A percentile compares a stretch with the other conserved stretches of the same genome.
These are phyloP conservation scores for Urocyon cinereoargenteus DNA, from an alignment of 2,797 vertebrate genomes.

Conservation along the genomic window DNA sequence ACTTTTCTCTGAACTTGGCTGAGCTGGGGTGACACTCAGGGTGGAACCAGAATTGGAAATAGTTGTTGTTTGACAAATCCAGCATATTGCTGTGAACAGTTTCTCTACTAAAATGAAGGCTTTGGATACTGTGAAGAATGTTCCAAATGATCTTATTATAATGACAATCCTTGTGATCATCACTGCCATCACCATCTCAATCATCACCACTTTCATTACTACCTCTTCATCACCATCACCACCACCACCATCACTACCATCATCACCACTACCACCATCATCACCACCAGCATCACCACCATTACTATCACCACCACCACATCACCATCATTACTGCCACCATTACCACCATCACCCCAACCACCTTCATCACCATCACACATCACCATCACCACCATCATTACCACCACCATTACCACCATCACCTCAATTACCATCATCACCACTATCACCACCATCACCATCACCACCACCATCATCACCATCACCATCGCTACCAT, in stretches of 20 bases:
- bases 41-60: not conserved
- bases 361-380: fast-evolving
- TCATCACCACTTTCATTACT: no score
- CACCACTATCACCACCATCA: fast-evolving
- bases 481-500: no score
- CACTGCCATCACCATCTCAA: not conserved
- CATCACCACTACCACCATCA: not conserved
- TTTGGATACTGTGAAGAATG: not conserved
- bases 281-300: fast-evolving
- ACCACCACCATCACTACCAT: no score
- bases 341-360: fast-evolving
- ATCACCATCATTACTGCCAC: fast-evolving
- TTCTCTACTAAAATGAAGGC: constrained; percentile 23
- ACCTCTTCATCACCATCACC: not conserved
- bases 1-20: not conserved
- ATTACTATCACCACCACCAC: fast-evolving
- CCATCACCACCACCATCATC: not conserved
- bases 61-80: not conserved
- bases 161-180: not conserved
- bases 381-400: fast-evolving
- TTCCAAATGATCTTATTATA: not conserved
- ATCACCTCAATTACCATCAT: fast-evolving
- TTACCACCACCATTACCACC: fast-evolving
- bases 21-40: not conserved
- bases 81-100: not conserved